These are phyloP conservation scores for Zaprionus nigranus DNA, from an alignment of 1,140 invertebrate species.

Conservation along the genomic window DNA sequence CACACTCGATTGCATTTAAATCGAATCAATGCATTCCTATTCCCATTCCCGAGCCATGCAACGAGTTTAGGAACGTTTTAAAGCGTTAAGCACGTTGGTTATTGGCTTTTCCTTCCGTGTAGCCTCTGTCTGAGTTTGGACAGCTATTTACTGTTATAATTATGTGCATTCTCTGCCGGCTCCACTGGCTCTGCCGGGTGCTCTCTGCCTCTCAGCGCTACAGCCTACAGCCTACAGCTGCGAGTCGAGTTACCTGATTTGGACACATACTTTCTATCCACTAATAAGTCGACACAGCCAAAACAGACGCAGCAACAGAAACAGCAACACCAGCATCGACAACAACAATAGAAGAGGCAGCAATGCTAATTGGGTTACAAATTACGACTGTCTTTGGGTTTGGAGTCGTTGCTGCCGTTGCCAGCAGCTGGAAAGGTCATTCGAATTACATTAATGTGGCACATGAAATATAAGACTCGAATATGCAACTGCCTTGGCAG, in stretches of 20 bases:
- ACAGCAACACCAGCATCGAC: background rate
- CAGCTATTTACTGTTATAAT: constrained; percentile 18
- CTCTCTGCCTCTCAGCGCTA: background rate
- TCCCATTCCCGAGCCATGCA: too few species aligned
- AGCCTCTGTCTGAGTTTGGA: background rate
- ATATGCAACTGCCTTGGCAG: too few species aligned
- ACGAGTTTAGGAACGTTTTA: too few species aligned
- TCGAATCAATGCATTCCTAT: too few species aligned
- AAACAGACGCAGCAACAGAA: background rate
- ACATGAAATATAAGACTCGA: background rate
- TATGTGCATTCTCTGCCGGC: constrained; percentile 13
- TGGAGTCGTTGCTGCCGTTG: background rate
- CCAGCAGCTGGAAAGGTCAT: constrained; percentile 18
- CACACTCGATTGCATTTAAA: too few species aligned
- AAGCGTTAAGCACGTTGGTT: too few species aligned
- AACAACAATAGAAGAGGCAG: constrained; percentile 15
- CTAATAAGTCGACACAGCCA: constrained; percentile 33
- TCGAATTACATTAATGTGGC: background rate
- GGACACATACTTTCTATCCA: constrained; percentile 65
- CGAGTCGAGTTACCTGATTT: constrained; percentile 28
- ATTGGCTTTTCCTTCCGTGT: background rate
- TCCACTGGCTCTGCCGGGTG: background rate
- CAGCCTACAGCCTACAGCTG: constrained; percentile 13
- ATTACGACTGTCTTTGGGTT: constrained; percentile 12
- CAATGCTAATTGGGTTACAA: constrained; percentile 42